Evolutionary conservation across 2,797 vertebrate species (phyloP).

Genomic region (Chaetodon trifasciatus): DNA sequence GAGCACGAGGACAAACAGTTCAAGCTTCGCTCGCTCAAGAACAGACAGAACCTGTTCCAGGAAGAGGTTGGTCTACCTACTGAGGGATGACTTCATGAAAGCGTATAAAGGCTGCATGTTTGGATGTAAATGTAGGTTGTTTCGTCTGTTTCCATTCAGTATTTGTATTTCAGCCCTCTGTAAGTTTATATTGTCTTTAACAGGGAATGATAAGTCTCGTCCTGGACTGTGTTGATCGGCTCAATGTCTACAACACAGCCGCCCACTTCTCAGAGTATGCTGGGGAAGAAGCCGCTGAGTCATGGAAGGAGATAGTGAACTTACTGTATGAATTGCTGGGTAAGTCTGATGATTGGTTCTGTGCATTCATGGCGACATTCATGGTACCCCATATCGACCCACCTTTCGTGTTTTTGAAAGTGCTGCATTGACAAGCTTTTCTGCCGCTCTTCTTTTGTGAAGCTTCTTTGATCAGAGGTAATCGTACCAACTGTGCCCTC

Average conservation of each 20-base stretch:
- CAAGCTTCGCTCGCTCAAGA: conserved; percentile 94
- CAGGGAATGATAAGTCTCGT: conserved; percentile 95
- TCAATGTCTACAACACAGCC: conserved; percentile 94
- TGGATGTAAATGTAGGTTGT: not conserved
- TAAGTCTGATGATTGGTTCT: conserved; percentile 66
- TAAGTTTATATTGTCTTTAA: conserved; percentile 20
- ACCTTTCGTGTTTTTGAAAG: not conserved
- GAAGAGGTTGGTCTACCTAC: conserved; percentile 87
- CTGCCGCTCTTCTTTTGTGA: conserved; percentile 21
- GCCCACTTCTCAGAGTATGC: conserved; percentile 95
- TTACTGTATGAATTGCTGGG: conserved; percentile 93
- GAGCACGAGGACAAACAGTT: conserved; percentile 95
- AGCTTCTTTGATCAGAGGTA: conserved; percentile 95
- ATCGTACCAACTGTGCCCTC: conserved; percentile 93
- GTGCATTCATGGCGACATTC: not conserved
- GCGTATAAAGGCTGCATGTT: not conserved
- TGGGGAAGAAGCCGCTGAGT: conserved; percentile 93
- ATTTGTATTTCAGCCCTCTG: not conserved
- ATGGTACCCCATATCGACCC: not conserved
- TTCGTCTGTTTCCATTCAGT: conserved; percentile 2
- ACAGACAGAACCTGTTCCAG: conserved; percentile 95
- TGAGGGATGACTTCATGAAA: not conserved
- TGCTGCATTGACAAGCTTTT: not conserved
- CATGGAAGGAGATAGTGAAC: conserved; percentile 97
- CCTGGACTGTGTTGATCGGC: conserved; percentile 93